These are phyloP conservation scores for Selene dorsalis DNA, from an alignment of 2,797 vertebrate species.

Conservation along the genomic window DNA sequence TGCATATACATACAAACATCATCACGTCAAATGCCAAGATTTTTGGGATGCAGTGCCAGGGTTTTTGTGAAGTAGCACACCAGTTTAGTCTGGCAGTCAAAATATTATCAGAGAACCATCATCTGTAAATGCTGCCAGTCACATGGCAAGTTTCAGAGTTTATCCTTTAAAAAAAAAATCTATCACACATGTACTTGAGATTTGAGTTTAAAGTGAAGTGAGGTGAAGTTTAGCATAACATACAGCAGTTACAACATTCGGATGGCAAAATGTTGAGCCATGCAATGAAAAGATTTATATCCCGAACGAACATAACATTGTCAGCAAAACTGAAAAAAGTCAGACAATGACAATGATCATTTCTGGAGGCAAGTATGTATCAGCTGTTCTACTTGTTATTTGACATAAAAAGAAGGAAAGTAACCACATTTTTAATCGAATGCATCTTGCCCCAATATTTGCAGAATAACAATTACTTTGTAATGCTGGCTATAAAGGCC, in stretches of 20 bases:
- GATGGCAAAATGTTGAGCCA: background rate
- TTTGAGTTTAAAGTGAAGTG: background rate
- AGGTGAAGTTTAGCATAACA: background rate
- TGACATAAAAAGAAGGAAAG: conserved; percentile 11
- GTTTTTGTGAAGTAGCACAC: background rate
- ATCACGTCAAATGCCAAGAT: background rate
- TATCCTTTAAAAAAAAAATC: too few relatives aligned
- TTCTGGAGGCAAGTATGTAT: background rate
- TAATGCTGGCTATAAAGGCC: conserved; percentile 10
- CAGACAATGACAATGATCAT: background rate
- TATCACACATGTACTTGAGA: background rate
- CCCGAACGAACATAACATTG: background rate
- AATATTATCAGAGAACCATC: background rate
- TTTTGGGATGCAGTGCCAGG: background rate
- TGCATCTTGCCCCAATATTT: conserved; percentile 24
- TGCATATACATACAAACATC: background rate
- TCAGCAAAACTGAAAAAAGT: background rate
- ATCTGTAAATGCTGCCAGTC: background rate
- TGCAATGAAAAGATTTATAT: background rate
- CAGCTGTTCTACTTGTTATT: background rate
- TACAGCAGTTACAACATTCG: background rate
- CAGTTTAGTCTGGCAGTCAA: conserved; percentile 8
- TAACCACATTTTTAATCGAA: conserved; percentile 21
- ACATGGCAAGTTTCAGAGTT: background rate
- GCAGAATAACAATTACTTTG: conserved; percentile 28